phyloP scores from a whole-genome alignment of 2,797 vertebrate species.

The Gorsachius magnificus region DNA sequence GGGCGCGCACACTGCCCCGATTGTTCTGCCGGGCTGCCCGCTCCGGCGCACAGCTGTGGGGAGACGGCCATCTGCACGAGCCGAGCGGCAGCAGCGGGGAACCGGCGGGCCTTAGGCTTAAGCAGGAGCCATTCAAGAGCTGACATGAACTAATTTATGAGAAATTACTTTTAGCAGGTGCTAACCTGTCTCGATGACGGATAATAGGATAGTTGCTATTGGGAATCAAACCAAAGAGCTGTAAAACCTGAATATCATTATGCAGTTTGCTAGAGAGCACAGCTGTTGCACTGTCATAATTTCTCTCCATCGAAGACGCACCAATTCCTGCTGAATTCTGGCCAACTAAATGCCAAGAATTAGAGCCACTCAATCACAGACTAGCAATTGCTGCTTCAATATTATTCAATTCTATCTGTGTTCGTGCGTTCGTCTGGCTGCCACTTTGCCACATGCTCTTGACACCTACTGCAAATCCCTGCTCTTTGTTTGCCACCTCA shows the following conservation, averaged over 20 bases:
- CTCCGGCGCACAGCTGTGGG: conserved; percentile 67
- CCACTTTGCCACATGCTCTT: background rate
- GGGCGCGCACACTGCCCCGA: conserved; percentile 60
- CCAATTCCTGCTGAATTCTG: conserved; percentile 7
- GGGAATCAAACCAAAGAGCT: conserved; percentile 53
- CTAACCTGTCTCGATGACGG: conserved; percentile 72
- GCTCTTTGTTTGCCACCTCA: background rate
- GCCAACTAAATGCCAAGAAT: background rate
- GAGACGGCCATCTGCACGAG: conserved; percentile 63
- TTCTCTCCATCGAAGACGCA: background rate
- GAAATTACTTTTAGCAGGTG: conserved; percentile 78
- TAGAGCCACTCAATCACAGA: background rate
- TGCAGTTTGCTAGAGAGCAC: conserved; percentile 44
- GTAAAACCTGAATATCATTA: conserved; percentile 38
- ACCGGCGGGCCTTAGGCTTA: conserved; percentile 5
- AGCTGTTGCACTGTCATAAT: conserved; percentile 73
- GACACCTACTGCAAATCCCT: background rate
- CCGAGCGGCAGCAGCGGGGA: background rate
- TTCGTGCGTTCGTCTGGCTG: background rate
- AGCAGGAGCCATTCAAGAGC: conserved; percentile 38
- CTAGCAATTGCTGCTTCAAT: background rate
- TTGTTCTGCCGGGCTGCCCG: conserved; percentile 20
- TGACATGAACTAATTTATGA: conserved; percentile 76
- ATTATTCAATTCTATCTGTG: background rate
- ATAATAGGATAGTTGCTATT: conserved; percentile 65